Percentiles rank a stretch among this genome's conserved stretches.
phyloP scores from a whole-genome alignment of 1,140 invertebrate genomes.

The Apis florea region DNA sequence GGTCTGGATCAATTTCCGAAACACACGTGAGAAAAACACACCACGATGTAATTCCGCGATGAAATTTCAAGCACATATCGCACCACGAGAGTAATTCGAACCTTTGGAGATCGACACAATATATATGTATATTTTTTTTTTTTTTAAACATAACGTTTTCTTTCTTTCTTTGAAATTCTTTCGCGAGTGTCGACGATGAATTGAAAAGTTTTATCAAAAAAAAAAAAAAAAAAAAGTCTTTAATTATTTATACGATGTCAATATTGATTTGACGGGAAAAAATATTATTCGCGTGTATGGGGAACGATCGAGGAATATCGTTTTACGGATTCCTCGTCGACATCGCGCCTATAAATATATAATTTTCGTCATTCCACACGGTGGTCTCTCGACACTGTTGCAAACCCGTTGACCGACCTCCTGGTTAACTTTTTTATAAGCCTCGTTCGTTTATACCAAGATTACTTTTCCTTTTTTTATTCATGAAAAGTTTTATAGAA shows the following conservation, averaged over 20 bases:
- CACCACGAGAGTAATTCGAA: not conserved
- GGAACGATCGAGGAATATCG: not conserved
- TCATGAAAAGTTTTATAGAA: conserved; percentile 14
- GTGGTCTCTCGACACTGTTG: not conserved
- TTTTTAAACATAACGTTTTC: not conserved
- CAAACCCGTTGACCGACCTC: not conserved
- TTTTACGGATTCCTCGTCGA: conserved; percentile 10
- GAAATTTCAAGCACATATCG: not conserved
- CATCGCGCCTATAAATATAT: conserved; percentile 1
- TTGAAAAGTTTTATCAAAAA: not conserved
- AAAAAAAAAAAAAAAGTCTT: too few relatives aligned
- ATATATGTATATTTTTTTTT: too few relatives aligned
- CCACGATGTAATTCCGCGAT: not conserved
- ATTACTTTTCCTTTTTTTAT: not conserved
- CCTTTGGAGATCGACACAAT: not conserved
- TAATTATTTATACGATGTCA: not conserved
- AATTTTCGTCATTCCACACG: conserved; percentile 46
- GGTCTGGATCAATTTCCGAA: conserved; percentile 16
- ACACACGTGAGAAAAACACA: too few relatives aligned
- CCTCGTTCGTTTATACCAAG: conserved; percentile 36
- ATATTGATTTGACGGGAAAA: not conserved
- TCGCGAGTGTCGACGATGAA: conserved; percentile 8
- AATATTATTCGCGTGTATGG: not conserved
- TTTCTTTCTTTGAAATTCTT: conserved; percentile 12
- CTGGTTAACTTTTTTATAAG: conserved; percentile 27